Evolutionary conservation across 2,888 invertebrate species (phyloP).

Genomic region (Tetragonisca angustula): DNA sequence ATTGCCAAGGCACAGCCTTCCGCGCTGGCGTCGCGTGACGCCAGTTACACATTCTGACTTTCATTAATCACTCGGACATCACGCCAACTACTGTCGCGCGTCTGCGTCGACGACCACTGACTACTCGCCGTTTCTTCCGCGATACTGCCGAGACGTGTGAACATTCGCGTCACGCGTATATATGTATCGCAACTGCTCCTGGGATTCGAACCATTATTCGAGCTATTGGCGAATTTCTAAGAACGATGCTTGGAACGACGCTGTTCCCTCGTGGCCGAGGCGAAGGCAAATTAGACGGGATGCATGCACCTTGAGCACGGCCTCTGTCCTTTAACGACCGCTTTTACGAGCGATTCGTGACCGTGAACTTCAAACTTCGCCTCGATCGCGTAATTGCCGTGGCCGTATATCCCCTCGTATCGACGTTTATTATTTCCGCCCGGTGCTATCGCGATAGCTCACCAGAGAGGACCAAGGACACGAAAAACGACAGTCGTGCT

Average conservation of each 20-base stretch:
- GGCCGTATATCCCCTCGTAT: conserved; percentile 50
- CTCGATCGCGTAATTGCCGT: conserved; percentile 60
- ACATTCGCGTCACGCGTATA: conserved; percentile 7
- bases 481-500: conserved; percentile 13
- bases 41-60: conserved; percentile 37
- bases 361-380: conserved; percentile 67
- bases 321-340: conserved; percentile 74
- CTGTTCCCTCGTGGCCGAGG: neutral
- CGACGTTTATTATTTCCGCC: conserved; percentile 63
- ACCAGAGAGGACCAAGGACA: neutral
- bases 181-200: neutral
- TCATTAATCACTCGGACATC: conserved; percentile 62
- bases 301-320: conserved; percentile 54
- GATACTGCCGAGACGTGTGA: neutral
- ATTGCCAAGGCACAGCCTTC: conserved; percentile 22
- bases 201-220: conserved; percentile 18
- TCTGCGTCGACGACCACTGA: neutral
- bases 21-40: conserved; percentile 46
- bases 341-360: conserved; percentile 74
- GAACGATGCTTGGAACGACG: conserved; percentile 1
- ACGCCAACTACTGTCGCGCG: conserved; percentile 52
- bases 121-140: neutral
- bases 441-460: conserved; percentile 17
- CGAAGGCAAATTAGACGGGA: conserved; percentile 55
- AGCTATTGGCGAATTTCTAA: conserved; percentile 25